These are phyloP conservation scores for Catharus ustulatus DNA, from an alignment of 2,797 vertebrate genomes.

Conservation along the genomic window DNA sequence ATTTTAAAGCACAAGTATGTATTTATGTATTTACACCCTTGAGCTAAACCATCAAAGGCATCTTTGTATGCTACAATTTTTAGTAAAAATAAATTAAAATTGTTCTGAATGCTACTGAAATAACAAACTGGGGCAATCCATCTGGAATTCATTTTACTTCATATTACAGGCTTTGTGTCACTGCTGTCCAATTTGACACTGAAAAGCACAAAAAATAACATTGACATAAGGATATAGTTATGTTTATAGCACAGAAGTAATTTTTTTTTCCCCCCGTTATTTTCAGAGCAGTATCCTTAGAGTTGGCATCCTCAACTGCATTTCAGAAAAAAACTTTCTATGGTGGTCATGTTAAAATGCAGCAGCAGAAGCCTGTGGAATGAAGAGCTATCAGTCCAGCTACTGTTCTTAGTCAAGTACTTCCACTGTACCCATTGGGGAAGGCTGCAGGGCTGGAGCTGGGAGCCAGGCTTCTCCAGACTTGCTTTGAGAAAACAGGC, in stretches of 20 bases:
- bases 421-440: neutral
- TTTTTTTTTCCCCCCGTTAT: neutral
- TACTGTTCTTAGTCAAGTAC: neutral
- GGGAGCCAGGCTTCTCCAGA: neutral
- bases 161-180: conserved; percentile 49
- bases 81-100: conserved; percentile 66
- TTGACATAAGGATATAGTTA: conserved; percentile 70
- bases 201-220: conserved; percentile 66
- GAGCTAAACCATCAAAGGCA: conserved; percentile 42
- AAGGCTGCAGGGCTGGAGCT: neutral
- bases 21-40: conserved; percentile 43
- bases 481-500: neutral
- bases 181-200: conserved; percentile 64
- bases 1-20: conserved; percentile 1
- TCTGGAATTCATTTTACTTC: conserved; percentile 68
- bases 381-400: conserved; percentile 1
- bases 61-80: conserved; percentile 54
- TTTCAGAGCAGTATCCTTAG: conserved; percentile 45
- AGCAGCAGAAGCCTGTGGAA: neutral
- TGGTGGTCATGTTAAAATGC: neutral
- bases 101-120: conserved; percentile 50
- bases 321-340: neutral
- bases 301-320: conserved; percentile 5
- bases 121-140: conserved; percentile 58
- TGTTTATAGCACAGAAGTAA: conserved; percentile 46